Base-by-base conservation (phyloP, 2,113 vertebrate species). In the Glaucomys volans region DNA sequence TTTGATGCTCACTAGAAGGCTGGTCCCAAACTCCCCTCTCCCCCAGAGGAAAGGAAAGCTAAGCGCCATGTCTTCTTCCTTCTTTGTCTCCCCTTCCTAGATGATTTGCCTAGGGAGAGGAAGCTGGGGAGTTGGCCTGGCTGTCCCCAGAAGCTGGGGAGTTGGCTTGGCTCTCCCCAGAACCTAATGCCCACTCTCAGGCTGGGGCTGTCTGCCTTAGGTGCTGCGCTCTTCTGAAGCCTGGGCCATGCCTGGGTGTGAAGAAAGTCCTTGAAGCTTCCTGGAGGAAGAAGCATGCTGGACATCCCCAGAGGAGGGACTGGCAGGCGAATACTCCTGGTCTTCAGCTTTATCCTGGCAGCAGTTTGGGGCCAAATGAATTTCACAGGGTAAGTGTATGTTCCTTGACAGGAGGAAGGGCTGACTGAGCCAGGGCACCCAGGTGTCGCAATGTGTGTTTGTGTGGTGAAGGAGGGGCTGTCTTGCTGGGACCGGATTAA, bases 311-410 rank as follows among this genome's bases (percentile, higher is more conserved):
- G 44, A 84, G 64, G n/a, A 88, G 77, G 50, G 20, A 1, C 3
- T 17, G 24, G 59, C 18, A 30, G 99, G 98, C 98, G 71, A 98
- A 93, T 13, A 6, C 96, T 99, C 42, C 81, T 99, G 74, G 54
- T 98, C 4, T 93, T 99, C 6, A 5, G 97, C 0, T 8, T 96
- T 62, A 83, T 99, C 24, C 26, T 99, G 37, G 98, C 98, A 76
- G 96, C 95, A 4, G 64, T 95, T 94, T 67, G 98, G 59, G 95
- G 97, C 47, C 98, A 98, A 91, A 97, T 99, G 96, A 98, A 98
- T 0, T 99, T 99, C 9, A 96, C 98, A 90, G 99, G 99, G 99
- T 99, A 96, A 99, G 99, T 98, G 79, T 32, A 67, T 69, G 10
- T 66, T 62, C 12, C 26, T 1, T 7, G 20, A 17, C 4, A 1